These are phyloP conservation scores for Lasiurus cinereus DNA, from an alignment of 2,113 vertebrate species.

Conservation along the genomic window DNA sequence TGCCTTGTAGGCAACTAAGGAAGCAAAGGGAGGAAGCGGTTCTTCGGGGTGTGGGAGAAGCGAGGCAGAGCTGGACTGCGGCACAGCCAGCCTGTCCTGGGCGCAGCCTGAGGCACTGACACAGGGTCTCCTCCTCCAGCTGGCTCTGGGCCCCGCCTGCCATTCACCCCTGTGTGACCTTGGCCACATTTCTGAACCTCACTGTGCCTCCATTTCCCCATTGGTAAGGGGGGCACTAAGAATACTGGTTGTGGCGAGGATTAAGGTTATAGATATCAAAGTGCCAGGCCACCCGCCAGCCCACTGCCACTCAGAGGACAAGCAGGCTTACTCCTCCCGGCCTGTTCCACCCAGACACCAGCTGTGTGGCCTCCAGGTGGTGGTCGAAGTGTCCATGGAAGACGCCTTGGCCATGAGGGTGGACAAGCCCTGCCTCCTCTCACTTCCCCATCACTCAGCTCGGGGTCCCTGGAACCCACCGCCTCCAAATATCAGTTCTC, in stretches of 20 bases:
- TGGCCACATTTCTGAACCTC: neutral
- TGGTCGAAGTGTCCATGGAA: neutral
- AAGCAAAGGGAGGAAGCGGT: neutral
- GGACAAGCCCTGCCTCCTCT: neutral
- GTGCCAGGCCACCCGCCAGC: neutral
- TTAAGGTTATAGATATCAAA: neutral
- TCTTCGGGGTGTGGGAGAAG: neutral
- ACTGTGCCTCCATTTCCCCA: neutral
- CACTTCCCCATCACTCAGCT: neutral
- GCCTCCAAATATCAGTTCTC: slow-evolving; percentile 34
- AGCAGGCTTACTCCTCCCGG: neutral
- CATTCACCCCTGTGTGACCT: neutral
- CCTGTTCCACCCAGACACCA: neutral
- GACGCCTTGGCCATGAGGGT: neutral
- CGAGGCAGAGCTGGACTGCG: neutral
- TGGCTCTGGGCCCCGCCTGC: neutral
- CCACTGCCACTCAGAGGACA: neutral
- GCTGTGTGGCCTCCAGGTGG: neutral
- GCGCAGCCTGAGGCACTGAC: fast-evolving
- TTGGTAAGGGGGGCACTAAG: neutral
- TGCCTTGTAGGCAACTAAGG: neutral
- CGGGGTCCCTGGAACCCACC: neutral
- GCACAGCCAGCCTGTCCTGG: neutral
- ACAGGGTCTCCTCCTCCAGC: no score
- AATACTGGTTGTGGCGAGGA: neutral